These are phyloP conservation scores for Lycocorax pyrrhopterus DNA, from an alignment of 2,113 vertebrate species.

Conservation along the genomic window DNA sequence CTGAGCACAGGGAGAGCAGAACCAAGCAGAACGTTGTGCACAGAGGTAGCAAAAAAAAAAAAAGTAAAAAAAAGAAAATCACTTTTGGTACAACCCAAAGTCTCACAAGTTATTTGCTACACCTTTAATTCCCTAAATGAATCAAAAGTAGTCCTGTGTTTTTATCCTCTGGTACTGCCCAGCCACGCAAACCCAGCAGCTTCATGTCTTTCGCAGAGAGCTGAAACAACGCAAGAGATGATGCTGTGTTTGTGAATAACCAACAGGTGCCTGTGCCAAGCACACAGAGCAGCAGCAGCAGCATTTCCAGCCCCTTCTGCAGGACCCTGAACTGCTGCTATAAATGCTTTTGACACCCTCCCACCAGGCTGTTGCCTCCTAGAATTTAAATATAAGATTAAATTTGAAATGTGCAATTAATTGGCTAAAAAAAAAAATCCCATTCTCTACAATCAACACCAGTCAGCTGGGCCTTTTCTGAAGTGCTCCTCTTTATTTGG, in stretches of 20 bases:
- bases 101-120: not conserved
- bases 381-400: not conserved
- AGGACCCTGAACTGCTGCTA: not conserved
- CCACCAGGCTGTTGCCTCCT: not conserved
- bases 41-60: not conserved
- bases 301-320: not conserved
- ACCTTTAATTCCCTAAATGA: not conserved
- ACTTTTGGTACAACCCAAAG: not conserved
- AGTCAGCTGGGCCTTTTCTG: not conserved
- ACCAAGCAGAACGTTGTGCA: not conserved
- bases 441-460: not conserved
- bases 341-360: not conserved
- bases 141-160: not conserved
- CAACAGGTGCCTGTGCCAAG: not conserved
- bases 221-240: not conserved
- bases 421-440: not conserved
- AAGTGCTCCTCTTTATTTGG: not conserved
- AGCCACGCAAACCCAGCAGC: not conserved
- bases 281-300: not conserved
- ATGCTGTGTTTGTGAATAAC: not conserved
- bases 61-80: no score
- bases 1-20: not conserved
- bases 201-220: not conserved
- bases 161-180: not conserved
- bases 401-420: slow-evolving; percentile 16